Evolutionary conservation across 92 coral and sea anemone species (phyloP).

Genomic region (Palythoa grandiflora): DNA sequence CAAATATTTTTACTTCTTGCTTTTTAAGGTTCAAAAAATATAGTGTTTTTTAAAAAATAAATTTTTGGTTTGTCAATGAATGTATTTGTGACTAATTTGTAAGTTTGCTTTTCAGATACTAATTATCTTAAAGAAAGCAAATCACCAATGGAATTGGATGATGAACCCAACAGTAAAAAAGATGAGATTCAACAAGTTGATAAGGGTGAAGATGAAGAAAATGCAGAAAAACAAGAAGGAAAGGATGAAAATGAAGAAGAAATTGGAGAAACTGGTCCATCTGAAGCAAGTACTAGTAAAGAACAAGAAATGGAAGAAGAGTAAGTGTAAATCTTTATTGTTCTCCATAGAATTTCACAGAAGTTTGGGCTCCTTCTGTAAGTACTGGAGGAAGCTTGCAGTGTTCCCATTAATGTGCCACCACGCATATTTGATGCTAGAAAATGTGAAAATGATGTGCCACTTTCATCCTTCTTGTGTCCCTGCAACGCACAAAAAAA

Average conservation of each 20-base stretch:
- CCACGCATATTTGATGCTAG: no score
- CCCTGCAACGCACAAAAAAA: no score
- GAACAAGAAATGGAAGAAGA: conserved; percentile 63
- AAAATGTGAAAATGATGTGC: no score
- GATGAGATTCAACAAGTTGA: neutral
- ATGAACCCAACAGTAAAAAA: neutral
- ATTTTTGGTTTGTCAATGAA: neutral
- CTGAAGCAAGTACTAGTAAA: conserved; percentile 2
- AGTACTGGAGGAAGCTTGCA: neutral
- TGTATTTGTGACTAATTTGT: neutral
- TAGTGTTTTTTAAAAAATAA: no score
- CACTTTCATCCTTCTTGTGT: no score
- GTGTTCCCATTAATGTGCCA: no score
- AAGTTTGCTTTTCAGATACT: neutral
- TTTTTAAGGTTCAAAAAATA: no score
- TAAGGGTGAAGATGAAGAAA: conserved; percentile 19
- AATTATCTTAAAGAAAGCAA: neutral
- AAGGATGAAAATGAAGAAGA: conserved; percentile 28
- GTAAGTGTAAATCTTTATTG: conserved; percentile 43
- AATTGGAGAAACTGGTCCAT: neutral
- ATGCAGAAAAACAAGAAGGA: conserved; percentile 45
- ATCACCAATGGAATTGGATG: neutral
- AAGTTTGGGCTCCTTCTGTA: neutral
- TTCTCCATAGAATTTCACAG: neutral
- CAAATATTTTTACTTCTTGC: no score